Percentiles rank a stretch among this genome's conserved stretches.
Evolutionary conservation across 2,113 vertebrate genomes (phyloP).

Genomic region (Leuciscus idus): DNA sequence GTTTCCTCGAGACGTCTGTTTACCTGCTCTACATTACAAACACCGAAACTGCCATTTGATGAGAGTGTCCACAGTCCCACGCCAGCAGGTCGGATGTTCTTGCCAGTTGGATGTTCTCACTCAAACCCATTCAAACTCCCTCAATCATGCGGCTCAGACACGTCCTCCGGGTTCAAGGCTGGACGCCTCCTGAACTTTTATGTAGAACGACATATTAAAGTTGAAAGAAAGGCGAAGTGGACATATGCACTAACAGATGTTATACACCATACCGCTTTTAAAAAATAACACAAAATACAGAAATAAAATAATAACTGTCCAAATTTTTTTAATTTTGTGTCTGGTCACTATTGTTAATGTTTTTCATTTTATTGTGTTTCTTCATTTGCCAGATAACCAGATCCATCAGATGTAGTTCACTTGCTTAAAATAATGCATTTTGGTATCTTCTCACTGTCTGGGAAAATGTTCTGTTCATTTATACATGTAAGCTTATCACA

Average conservation of each 20-base stretch:
- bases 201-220: background rate
- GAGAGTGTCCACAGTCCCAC: background rate
- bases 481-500: background rate
- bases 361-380: background rate
- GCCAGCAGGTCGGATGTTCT: constrained; percentile 12
- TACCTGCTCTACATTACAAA: background rate
- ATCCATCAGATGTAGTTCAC: background rate
- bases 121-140: background rate
- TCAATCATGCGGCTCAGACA: background rate
- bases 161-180: background rate
- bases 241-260: constrained; percentile 21
- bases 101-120: background rate
- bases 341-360: background rate
- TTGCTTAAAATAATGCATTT: background rate
- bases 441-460: background rate
- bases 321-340: background rate
- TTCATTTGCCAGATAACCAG: no score
- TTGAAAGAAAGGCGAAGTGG: background rate
- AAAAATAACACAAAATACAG: constrained; percentile 1
- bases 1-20: background rate
- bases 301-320: constrained; percentile 30
- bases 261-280: constrained; percentile 14
- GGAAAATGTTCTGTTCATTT: background rate
- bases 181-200: background rate
- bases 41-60: background rate